These are phyloP conservation scores for Proterorhinus semilunaris DNA, from an alignment of 2,113 vertebrate genomes.

Conservation along the genomic window DNA sequence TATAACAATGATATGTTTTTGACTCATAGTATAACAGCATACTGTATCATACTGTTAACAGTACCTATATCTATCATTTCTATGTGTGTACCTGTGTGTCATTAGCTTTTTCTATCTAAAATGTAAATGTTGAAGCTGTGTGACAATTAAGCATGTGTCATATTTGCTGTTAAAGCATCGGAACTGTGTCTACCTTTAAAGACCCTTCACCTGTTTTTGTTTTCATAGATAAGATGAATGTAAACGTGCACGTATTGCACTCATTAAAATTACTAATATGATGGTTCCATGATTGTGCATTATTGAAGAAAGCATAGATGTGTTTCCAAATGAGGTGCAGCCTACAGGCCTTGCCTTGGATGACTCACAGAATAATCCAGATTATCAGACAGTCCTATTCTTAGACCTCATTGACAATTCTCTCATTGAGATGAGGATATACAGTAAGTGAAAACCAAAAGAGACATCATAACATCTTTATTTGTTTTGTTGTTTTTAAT, in stretches of 20 bases:
- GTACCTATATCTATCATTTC: background rate
- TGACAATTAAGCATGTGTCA: no score
- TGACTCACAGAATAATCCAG: slow-evolving; percentile 50
- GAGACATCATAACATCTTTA: slow-evolving; percentile 4
- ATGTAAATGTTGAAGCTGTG: no score
- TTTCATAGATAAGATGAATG: background rate
- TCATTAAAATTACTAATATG: slow-evolving; percentile 35
- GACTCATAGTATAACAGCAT: background rate
- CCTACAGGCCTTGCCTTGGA: slow-evolving; percentile 14
- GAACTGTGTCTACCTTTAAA: no score
- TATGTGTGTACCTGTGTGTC: background rate
- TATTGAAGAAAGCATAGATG: slow-evolving; percentile 18
- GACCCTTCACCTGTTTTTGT: no score
- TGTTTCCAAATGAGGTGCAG: slow-evolving; percentile 13
- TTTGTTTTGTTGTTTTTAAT: background rate
- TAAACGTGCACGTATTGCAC: slow-evolving; percentile 34
- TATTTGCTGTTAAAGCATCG: no score
- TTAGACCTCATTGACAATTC: slow-evolving; percentile 53
- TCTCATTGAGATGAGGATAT: slow-evolving; percentile 30
- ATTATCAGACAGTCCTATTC: slow-evolving; percentile 65
- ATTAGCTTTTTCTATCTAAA: background rate
- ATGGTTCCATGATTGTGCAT: slow-evolving; percentile 25
- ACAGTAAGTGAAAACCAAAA: slow-evolving; percentile 9
- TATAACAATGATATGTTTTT: background rate
- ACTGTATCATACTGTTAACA: background rate